These are phyloP conservation scores for Micropoecilia bifurca DNA, from an alignment of 2,797 vertebrate species.

Conservation along the genomic window DNA sequence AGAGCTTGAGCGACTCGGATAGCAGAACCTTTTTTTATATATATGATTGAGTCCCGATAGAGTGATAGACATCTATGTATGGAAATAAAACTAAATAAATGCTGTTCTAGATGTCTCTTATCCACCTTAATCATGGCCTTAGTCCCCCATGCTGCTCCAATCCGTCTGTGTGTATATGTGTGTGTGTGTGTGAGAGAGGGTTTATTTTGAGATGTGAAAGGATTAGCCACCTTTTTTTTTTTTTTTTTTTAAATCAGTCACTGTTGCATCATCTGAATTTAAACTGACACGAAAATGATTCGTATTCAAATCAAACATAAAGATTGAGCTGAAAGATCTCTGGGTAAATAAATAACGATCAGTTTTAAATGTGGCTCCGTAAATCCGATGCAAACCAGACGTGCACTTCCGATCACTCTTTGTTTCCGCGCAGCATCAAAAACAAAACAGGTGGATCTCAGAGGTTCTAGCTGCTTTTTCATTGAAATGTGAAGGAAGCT, in stretches of 20 bases:
- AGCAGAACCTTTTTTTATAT: constrained; percentile 62
- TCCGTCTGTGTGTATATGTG: constrained; percentile 13
- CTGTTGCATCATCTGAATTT: constrained; percentile 16
- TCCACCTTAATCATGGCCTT: constrained; percentile 66
- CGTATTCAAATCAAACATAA: constrained; percentile 5
- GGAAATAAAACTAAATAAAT: constrained; percentile 63
- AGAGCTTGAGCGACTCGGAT: constrained; percentile 40
- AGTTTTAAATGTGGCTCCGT: not conserved
- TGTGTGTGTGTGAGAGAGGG: not conserved
- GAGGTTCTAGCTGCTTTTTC: constrained; percentile 19
- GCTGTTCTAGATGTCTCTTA: constrained; percentile 56
- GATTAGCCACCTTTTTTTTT: constrained; percentile 20
- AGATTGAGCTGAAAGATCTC: constrained; percentile 10
- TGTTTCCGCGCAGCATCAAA: constrained; percentile 44
- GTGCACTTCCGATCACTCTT: constrained; percentile 26
- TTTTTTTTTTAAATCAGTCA: constrained; percentile 3
- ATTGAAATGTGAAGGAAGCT: constrained; percentile 2
- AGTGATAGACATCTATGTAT: constrained; percentile 57
- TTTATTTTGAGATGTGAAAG: constrained; percentile 36
- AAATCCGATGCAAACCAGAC: constrained; percentile 11
- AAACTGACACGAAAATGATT: constrained; percentile 6
- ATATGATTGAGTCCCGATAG: constrained; percentile 65
- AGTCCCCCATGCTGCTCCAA: constrained; percentile 57
- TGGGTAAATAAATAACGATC: constrained; percentile 21
- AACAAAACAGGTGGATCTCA: not conserved